These are phyloP conservation scores for Numenius arquata DNA, from an alignment of 2,113 vertebrate genomes.

Conservation along the genomic window DNA sequence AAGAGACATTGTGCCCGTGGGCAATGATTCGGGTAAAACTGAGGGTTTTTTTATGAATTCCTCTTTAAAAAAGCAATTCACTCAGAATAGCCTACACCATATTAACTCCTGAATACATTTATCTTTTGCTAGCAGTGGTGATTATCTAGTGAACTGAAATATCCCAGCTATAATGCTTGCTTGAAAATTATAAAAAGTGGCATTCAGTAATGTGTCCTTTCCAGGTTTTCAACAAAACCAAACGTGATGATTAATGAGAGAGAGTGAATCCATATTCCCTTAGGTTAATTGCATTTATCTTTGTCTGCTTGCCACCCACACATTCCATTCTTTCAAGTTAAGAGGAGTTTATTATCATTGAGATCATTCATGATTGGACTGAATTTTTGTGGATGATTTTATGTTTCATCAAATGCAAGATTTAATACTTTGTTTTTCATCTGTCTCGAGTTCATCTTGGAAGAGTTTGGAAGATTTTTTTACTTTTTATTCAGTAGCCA, in stretches of 20 bases:
- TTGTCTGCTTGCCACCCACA: neutral
- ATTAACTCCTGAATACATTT: neutral
- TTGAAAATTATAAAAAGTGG: neutral
- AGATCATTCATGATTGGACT: neutral
- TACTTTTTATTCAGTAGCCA: neutral
- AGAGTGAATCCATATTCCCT: neutral
- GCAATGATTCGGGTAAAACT: neutral
- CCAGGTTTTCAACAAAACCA: conserved; percentile 27
- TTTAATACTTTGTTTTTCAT: conserved; percentile 1
- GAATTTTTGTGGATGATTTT: conserved; percentile 21
- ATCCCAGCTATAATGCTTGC: neutral
- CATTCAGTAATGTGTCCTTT: neutral
- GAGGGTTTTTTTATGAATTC: neutral
- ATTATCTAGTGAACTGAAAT: neutral
- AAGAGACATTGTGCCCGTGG: neutral
- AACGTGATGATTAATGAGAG: neutral
- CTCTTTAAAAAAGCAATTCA: neutral
- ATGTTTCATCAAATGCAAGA: neutral
- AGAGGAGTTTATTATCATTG: conserved; percentile 10
- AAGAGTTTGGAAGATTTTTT: neutral
- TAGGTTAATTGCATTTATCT: conserved; percentile 24
- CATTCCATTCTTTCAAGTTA: conserved; percentile 12
- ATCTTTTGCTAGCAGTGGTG: neutral
- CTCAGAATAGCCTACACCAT: neutral
- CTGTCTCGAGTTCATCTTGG: neutral